Conservation (phyloP, 2,113 vertebrate genomes). For the Tetrax tetrax region DNA sequence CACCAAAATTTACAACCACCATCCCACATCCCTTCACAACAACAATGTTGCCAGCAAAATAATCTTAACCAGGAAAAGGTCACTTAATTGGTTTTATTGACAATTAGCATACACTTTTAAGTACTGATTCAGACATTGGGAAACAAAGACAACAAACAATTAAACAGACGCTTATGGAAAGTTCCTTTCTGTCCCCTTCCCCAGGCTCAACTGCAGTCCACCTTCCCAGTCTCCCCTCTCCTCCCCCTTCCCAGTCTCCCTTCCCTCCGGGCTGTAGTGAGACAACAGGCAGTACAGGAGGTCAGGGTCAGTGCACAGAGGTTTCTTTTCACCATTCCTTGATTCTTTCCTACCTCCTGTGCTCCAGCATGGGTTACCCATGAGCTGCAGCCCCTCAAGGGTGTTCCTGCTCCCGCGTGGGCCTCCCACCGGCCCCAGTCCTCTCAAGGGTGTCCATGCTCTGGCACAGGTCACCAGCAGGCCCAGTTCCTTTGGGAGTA, state of each 20-base stretch:
- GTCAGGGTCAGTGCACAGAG: fast-evolving
- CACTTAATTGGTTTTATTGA: neutral
- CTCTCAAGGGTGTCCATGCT: neutral
- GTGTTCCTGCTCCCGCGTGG: too few species aligned
- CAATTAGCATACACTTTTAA: neutral
- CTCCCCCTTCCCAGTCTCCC: neutral
- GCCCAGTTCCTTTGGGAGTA: neutral
- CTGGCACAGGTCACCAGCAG: neutral
- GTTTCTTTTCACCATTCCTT: neutral
- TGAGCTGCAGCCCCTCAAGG: neutral
- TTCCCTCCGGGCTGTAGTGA: neutral
- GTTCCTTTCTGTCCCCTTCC: neutral
- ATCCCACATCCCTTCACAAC: neutral
- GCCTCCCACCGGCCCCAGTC: neutral
- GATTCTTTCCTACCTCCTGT: neutral
- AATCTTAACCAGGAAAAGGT: neutral
- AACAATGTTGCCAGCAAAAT: neutral
- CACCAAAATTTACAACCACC: neutral
- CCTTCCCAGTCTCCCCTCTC: neutral
- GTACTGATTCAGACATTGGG: neutral
- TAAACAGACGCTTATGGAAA: neutral
- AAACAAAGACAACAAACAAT: neutral
- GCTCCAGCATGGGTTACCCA: neutral
- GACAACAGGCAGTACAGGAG: neutral
- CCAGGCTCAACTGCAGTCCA: neutral